These are phyloP conservation scores for Paraescarpia echinospica DNA, from an alignment of 1,140 invertebrate genomes.

Conservation along the genomic window DNA sequence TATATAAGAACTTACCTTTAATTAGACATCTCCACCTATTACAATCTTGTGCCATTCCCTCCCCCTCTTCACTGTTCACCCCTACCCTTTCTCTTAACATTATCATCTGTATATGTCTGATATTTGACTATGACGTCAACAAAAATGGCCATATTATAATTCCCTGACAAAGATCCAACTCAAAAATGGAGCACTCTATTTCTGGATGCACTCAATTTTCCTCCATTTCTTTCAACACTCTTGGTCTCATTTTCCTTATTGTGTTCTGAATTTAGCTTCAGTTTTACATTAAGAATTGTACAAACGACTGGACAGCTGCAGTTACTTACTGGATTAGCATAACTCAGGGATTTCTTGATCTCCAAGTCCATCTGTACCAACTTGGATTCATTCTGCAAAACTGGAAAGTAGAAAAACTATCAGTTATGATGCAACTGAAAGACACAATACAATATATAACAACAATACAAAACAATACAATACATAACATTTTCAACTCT, in stretches of 20 bases:
- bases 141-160: background rate
- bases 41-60: no score
- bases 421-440: background rate
- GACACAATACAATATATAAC: background rate
- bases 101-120: no score
- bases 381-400: slow-evolving; percentile 70
- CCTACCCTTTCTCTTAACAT: no score
- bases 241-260: background rate
- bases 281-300: background rate
- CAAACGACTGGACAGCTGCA: background rate
- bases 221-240: background rate
- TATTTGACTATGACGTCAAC: background rate
- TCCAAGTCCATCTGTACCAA: slow-evolving; percentile 73
- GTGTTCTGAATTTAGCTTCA: background rate
- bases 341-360: slow-evolving; percentile 65
- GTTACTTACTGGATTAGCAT: slow-evolving; percentile 43
- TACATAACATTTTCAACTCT: background rate
- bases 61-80: no score
- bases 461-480: background rate
- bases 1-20: no score
- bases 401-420: slow-evolving; percentile 55
- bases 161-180: background rate
- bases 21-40: no score
- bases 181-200: background rate
- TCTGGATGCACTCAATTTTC: no score